A percentile compares a stretch with the other conserved stretches of the same genome.
These are phyloP conservation scores for Andrena cerasifolii DNA, from an alignment of 1,140 invertebrate species.

Conservation along the genomic window DNA sequence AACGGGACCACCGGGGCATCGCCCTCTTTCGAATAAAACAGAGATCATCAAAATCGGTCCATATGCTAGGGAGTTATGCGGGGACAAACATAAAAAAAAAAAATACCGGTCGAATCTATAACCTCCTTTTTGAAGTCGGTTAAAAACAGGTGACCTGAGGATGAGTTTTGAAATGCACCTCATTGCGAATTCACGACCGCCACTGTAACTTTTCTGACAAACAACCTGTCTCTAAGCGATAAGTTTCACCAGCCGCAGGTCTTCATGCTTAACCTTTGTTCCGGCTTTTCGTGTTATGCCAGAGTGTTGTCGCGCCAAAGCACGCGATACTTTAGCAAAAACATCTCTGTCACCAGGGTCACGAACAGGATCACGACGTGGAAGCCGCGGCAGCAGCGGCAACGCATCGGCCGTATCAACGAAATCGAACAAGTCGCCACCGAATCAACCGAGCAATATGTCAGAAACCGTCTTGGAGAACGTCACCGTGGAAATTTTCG, in stretches of 20 bases:
- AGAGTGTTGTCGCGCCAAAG: slow-evolving; percentile 54
- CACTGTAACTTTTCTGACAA: slow-evolving; percentile 9
- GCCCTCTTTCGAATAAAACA: too few relatives aligned
- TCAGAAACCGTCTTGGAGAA: slow-evolving; percentile 82
- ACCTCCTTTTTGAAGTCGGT: too few relatives aligned
- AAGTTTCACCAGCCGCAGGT: slow-evolving; percentile 48
- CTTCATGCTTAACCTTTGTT: slow-evolving; percentile 62
- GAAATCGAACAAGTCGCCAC: slow-evolving; percentile 82
- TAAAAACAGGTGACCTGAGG: too few relatives aligned
- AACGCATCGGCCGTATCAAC: slow-evolving; percentile 85
- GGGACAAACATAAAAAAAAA: too few relatives aligned
- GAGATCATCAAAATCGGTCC: too few relatives aligned
- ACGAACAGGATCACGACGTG: slow-evolving; percentile 86
- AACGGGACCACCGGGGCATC: too few relatives aligned
- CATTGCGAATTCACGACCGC: neutral
- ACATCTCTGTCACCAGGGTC: slow-evolving; percentile 85
- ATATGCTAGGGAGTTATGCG: too few relatives aligned
- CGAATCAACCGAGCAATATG: slow-evolving; percentile 73
- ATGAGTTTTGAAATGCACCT: neutral
- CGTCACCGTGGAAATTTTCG: slow-evolving; percentile 84
- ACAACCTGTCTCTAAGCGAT: slow-evolving; percentile 45
- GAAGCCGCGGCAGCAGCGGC: slow-evolving; percentile 86
- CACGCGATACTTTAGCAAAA: slow-evolving; percentile 74
- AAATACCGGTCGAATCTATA: too few relatives aligned
- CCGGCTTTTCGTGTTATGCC: slow-evolving; percentile 61